Evolutionary conservation across 23 tunicate genomes (phyloP).

Genomic region (Aplidium turbinatum): DNA sequence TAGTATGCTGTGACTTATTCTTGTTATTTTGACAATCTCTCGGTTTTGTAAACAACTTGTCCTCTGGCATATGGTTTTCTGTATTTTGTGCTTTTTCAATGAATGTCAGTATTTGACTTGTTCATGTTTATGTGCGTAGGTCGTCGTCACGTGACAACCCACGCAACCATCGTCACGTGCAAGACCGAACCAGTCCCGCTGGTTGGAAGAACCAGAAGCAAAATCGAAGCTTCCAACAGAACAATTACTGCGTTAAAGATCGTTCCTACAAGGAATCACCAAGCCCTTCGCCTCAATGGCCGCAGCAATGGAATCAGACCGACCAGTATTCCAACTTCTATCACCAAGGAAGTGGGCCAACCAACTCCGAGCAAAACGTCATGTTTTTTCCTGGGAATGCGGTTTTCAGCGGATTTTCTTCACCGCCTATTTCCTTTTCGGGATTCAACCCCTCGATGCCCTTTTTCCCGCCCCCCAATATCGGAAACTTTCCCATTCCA

Average conservation of each 20-base stretch:
- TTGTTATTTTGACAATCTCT: too few species aligned
- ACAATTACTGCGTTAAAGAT: background rate
- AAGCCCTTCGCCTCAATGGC: constrained; percentile 21
- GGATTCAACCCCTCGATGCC: constrained; percentile 16
- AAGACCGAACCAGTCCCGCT: background rate
- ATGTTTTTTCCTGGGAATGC: constrained; percentile 7
- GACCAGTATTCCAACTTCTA: constrained; percentile 4
- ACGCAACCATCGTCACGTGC: too few species aligned
- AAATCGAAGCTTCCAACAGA: background rate
- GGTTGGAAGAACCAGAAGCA: background rate
- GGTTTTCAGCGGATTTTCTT: background rate
- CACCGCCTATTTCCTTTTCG: constrained; percentile 8
- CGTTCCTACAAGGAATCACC: background rate
- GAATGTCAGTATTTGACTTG: too few species aligned
- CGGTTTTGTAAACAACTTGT: too few species aligned
- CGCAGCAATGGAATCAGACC: constrained; percentile 16
- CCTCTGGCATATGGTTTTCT: too few species aligned
- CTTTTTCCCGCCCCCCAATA: constrained; percentile 27
- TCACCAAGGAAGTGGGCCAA: constrained; percentile 2
- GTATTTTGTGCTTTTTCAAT: too few species aligned
- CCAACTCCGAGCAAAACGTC: constrained; percentile 1
- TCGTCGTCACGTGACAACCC: too few species aligned
- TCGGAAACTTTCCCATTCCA: constrained; percentile 18
- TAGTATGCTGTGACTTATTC: too few species aligned
- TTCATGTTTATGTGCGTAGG: too few species aligned